These are phyloP conservation scores for Rapana venosa DNA, from an alignment of 2,888 invertebrate genomes.

Conservation along the genomic window DNA sequence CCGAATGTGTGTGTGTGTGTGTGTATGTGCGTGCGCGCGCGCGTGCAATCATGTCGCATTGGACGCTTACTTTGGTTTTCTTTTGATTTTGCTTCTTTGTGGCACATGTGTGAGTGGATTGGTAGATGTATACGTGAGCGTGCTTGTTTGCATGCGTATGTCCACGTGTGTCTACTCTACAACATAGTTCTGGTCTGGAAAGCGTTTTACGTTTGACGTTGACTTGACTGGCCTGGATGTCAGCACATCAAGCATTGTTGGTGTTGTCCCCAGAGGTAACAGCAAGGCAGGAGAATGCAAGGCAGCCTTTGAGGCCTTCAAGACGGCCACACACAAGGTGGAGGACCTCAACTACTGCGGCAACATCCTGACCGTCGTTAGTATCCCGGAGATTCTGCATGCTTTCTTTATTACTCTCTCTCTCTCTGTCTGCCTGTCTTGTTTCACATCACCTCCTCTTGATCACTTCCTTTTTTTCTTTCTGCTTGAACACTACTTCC, in stretches of 20 bases:
- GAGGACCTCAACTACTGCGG: not conserved
- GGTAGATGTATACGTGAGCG: too few species aligned
- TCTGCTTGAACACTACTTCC: not conserved
- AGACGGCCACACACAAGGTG: not conserved
- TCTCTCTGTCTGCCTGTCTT: not conserved
- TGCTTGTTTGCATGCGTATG: too few species aligned
- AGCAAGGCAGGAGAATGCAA: not conserved
- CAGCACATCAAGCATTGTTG: too few species aligned
- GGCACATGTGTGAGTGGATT: not conserved
- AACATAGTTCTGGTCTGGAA: too few species aligned
- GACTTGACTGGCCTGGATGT: too few species aligned
- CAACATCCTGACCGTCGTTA: not conserved
- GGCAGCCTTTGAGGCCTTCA: not conserved
- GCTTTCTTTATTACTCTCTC: not conserved
- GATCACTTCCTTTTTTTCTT: not conserved
- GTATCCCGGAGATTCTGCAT: not conserved
- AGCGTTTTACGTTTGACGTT: too few species aligned
- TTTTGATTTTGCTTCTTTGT: too few species aligned
- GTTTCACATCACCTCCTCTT: not conserved
- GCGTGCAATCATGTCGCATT: not conserved
- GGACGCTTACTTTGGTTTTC: not conserved
- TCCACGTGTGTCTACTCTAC: too few species aligned
- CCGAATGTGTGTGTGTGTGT: constrained; percentile 10
- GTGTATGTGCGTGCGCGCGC: not conserved
- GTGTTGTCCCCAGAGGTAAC: not conserved